phyloP scores from a whole-genome alignment of 2,888 invertebrate genomes.

The Disparrhopalites patrizii region DNA sequence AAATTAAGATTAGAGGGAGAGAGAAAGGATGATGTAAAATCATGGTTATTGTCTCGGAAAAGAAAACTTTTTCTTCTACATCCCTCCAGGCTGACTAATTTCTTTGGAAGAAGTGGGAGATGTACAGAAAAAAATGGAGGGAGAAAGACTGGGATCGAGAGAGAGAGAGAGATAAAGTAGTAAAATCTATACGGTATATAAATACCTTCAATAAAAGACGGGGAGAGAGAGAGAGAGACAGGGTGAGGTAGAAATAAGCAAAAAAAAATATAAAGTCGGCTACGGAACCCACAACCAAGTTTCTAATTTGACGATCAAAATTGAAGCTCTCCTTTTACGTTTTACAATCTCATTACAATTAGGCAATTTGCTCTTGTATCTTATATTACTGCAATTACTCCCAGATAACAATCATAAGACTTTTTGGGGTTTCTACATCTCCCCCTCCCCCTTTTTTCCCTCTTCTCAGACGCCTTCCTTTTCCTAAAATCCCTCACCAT shows the following conservation, averaged over 20 bases:
- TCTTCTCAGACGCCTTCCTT: too few relatives aligned
- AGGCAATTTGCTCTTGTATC: slow-evolving; percentile 25
- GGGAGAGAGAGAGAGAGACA: not conserved
- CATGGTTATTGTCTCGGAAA: slow-evolving; percentile 1
- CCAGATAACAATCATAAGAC: slow-evolving; percentile 20
- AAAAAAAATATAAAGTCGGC: not conserved
- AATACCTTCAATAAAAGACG: too few relatives aligned
- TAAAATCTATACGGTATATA: too few relatives aligned
- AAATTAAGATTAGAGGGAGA: not conserved
- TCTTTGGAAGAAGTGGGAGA: not conserved
- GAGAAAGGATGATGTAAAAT: not conserved
- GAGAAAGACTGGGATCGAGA: not conserved
- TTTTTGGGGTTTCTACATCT: not conserved
- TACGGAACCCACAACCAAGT: slow-evolving; percentile 2
- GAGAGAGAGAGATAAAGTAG: too few relatives aligned
- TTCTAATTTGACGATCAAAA: slow-evolving; percentile 28
- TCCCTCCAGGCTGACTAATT: slow-evolving; percentile 1
- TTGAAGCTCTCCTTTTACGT: slow-evolving; percentile 24
- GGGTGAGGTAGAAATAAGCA: not conserved
- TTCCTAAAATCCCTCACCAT: too few relatives aligned
- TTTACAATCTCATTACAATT: slow-evolving; percentile 26
- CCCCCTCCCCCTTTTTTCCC: too few relatives aligned
- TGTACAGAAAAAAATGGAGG: not conserved
- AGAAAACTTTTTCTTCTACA: not conserved
- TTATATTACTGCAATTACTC: slow-evolving; percentile 26